Conservation (phyloP, 1,140 invertebrate genomes). For the Cylas formicarius region DNA sequence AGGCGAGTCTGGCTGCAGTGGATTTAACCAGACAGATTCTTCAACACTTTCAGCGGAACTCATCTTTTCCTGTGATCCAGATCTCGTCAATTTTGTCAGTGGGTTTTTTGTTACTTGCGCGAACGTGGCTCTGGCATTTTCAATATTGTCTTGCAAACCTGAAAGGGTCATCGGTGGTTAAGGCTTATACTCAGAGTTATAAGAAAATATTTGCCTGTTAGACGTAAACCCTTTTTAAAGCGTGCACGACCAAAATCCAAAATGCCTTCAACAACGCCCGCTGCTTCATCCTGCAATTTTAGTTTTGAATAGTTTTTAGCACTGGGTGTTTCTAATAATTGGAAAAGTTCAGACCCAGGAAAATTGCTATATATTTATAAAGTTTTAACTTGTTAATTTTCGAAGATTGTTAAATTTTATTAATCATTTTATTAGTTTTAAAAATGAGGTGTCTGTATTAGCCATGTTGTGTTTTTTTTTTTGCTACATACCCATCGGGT, state of each 20-base stretch:
- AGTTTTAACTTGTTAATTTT: too few species aligned
- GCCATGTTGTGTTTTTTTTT: too few species aligned
- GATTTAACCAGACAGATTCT: constrained; percentile 33
- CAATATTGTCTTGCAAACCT: constrained; percentile 47
- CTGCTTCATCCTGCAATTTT: constrained; percentile 47
- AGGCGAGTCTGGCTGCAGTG: constrained; percentile 28
- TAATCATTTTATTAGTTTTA: too few species aligned
- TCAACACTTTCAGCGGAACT: constrained; percentile 24
- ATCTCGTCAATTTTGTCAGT: constrained; percentile 12
- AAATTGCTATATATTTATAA: too few species aligned
- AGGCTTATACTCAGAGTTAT: too few species aligned
- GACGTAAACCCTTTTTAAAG: constrained; percentile 48
- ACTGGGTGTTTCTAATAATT: background rate
- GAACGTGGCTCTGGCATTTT: constrained; percentile 26
- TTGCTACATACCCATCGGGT: too few species aligned
- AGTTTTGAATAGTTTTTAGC: background rate
- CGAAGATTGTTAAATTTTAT: too few species aligned
- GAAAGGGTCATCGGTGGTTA: too few species aligned
- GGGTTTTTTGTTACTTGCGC: constrained; percentile 16
- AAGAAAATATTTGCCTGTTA: constrained; percentile 35
- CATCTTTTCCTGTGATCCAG: constrained; percentile 13
- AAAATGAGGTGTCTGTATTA: too few species aligned
- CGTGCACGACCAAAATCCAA: constrained; percentile 52
- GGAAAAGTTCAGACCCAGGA: background rate
- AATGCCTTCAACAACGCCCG: constrained; percentile 52